Evolutionary conservation across 1,140 invertebrate genomes (phyloP), one percentile per base, ranked within the genome.

Genomic region (Proales similis): DNA sequence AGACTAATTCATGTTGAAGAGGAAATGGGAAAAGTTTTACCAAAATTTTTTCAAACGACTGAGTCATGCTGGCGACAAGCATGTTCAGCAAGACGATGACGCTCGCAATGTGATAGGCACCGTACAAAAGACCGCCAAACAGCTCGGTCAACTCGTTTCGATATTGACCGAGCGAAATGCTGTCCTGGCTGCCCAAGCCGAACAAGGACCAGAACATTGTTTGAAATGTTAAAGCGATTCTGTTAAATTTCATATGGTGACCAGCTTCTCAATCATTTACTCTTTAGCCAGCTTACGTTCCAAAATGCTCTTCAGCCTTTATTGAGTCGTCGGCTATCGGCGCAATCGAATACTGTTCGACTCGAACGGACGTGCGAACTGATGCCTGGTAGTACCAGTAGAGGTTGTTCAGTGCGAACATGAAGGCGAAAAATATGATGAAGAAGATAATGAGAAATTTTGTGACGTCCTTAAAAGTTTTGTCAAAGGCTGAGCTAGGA

Each of bases 141-240:
- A 39, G 38, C 45, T 65, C 63, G 3, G 66, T 67, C 1, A 67
- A 43, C 2, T 36, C 5, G 39, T 57, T 64, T 11, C 66, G 46
- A 45, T 71, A 72, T 38, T 71, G 69, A 43, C 66, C 70, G 5
- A 84, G 81, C 39, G 81, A 80, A 12, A 82, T 82, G 26, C 80
- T 80, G 67, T 82, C 80, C 45, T 83, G 71, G 1, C 83, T 80
- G 0, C 80, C 78, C 78, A 85, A 82, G 48, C 84, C 84, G 68
- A 86, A 85, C 64, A 86, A 77, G 0, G 83, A 83, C 84, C 84
- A 86, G 70, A 86, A 86, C 27, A 85, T 75, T 4, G 83, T 85
- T 67, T 82, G 83, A 27, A 85, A 72, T 5, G 83, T 84, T 33
- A 72, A 70, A 47, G 69, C 70, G 77, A 79, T 77, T 66, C 78